These are phyloP conservation scores for Drosophila borealis DNA, from an alignment of 2,888 invertebrate species.

Conservation along the genomic window DNA sequence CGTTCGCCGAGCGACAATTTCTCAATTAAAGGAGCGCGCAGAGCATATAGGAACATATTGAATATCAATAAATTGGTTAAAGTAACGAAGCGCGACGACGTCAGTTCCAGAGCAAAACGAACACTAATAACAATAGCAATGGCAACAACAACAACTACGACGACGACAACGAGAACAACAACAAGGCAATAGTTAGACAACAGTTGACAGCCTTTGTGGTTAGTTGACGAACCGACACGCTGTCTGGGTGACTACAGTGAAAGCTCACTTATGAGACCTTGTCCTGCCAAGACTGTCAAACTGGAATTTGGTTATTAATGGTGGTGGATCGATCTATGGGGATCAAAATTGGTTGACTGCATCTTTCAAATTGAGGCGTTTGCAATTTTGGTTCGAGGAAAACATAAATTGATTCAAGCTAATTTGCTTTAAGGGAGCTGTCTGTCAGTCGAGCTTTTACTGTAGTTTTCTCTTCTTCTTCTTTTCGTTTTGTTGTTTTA, in stretches of 20 bases:
- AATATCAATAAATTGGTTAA: conserved; percentile 69
- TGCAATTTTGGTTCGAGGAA: too few relatives aligned
- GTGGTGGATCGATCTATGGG: too few relatives aligned
- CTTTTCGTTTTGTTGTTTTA: conserved; percentile 71
- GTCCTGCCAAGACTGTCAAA: background rate
- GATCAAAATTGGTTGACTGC: too few relatives aligned
- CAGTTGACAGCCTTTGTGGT: conserved; percentile 46
- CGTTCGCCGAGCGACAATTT: conserved; percentile 9
- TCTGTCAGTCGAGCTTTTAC: too few relatives aligned
- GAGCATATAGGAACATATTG: conserved; percentile 56
- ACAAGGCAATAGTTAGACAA: conserved; percentile 32
- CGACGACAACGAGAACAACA: conserved; percentile 11
- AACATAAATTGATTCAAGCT: too few relatives aligned
- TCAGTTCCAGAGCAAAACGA: conserved; percentile 11
- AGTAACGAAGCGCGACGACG: conserved; percentile 72
- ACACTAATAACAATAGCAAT: background rate
- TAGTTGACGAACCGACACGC: conserved; percentile 21
- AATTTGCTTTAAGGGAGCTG: too few relatives aligned
- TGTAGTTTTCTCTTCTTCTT: background rate
- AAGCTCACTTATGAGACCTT: background rate
- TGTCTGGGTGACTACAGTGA: conserved; percentile 15
- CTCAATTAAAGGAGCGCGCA: conserved; percentile 49
- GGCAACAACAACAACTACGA: conserved; percentile 4
- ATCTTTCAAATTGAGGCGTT: too few relatives aligned
- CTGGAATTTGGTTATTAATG: too few relatives aligned